Conservation (phyloP, 1,140 invertebrate species). For the Spodoptera frugiperda region DNA sequence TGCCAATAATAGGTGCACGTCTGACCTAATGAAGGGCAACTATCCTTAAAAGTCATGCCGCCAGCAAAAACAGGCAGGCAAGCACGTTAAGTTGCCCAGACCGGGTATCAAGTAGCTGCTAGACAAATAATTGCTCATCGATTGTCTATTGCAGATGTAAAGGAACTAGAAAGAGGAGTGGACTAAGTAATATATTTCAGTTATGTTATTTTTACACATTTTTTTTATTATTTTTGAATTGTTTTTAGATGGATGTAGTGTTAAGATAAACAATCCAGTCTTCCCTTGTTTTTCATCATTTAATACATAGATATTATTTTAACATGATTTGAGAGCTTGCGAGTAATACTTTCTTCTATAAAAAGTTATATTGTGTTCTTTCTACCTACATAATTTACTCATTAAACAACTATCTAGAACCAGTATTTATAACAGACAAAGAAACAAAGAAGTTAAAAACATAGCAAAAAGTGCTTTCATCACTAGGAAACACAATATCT, state of each 20-base stretch:
- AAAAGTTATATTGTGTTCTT: too few relatives aligned
- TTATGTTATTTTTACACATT: neutral
- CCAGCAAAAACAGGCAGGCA: slow-evolving; percentile 66
- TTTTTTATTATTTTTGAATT: neutral
- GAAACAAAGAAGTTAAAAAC: neutral
- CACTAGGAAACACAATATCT: neutral
- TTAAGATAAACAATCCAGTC: too few relatives aligned
- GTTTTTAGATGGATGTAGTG: too few relatives aligned
- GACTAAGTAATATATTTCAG: neutral
- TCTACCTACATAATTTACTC: too few relatives aligned
- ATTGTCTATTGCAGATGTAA: slow-evolving; percentile 48
- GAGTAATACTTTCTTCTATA: too few relatives aligned
- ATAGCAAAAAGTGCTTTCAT: neutral
- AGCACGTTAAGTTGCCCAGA: slow-evolving; percentile 59
- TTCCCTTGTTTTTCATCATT: too few relatives aligned
- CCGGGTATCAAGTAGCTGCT: slow-evolving; percentile 46
- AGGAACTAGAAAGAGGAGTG: slow-evolving; percentile 1
- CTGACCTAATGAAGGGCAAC: slow-evolving; percentile 65
- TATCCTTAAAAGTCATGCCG: slow-evolving; percentile 63
- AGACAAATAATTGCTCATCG: slow-evolving; percentile 67
- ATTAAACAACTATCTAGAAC: neutral
- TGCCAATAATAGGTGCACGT: slow-evolving; percentile 35
- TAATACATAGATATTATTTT: too few relatives aligned
- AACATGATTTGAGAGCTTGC: too few relatives aligned
- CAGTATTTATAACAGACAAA: neutral